Conservation (phyloP, 2,797 vertebrate species). For the Hydrolagus colliei region DNA sequence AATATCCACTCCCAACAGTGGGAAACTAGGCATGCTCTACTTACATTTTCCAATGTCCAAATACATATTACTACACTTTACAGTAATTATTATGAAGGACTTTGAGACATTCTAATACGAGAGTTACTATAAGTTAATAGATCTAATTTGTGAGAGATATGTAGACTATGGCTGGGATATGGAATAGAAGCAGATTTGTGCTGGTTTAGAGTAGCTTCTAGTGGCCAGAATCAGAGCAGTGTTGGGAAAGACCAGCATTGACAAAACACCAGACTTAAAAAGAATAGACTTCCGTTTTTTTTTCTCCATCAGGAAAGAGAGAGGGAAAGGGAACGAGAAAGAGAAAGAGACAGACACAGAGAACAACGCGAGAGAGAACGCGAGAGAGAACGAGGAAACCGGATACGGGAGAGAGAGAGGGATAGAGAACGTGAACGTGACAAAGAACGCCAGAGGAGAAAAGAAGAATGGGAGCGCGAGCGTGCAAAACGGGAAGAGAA, state of each 20-base stretch:
- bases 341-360: constrained; percentile 66
- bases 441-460: constrained; percentile 78
- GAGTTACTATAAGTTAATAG: too few species aligned
- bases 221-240: too few species aligned
- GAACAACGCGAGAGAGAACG: constrained; percentile 66
- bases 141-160: too few species aligned
- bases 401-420: constrained; percentile 57
- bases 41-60: too few species aligned
- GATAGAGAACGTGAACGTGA: constrained; percentile 74
- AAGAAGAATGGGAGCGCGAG: constrained; percentile 70
- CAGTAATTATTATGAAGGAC: too few species aligned
- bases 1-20: too few species aligned
- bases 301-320: constrained; percentile 46
- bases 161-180: too few species aligned
- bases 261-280: not conserved
- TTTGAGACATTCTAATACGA: too few species aligned
- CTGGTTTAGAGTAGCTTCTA: too few species aligned
- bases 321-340: constrained; percentile 56
- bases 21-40: too few species aligned
- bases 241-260: not conserved
- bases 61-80: too few species aligned
- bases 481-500: constrained; percentile 66
- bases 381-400: constrained; percentile 66
- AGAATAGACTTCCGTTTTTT: not conserved
- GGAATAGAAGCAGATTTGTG: too few species aligned